Percentiles rank a stretch among this genome's conserved stretches.
phyloP scores from a whole-genome alignment of 2,888 invertebrate species.

The Liodrosophila aerea region DNA sequence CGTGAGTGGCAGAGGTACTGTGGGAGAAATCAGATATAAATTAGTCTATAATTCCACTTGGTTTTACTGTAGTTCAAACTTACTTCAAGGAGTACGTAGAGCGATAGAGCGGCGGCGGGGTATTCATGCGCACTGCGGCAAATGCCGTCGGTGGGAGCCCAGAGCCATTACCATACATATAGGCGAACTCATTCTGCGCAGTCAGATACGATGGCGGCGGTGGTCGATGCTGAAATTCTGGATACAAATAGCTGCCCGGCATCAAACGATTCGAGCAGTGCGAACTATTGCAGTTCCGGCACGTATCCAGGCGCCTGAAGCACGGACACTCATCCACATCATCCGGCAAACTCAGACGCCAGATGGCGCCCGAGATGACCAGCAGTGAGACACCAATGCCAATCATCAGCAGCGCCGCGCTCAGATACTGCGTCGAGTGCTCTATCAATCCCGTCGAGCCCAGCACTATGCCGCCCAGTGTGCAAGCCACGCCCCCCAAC shows the following conservation, averaged over 20 bases:
- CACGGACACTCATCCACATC: constrained; percentile 88
- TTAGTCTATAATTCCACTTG: not conserved
- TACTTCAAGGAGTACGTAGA: constrained; percentile 91
- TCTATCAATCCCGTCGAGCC: constrained; percentile 81
- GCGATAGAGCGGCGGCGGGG: constrained; percentile 96
- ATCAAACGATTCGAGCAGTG: constrained; percentile 90
- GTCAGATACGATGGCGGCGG: constrained; percentile 98
- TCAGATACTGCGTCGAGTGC: constrained; percentile 81
- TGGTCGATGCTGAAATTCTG: constrained; percentile 97
- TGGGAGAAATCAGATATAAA: not conserved
- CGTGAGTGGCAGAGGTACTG: constrained; percentile 46
- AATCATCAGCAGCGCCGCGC: constrained; percentile 81
- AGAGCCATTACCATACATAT: constrained; percentile 87
- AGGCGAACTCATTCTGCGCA: constrained; percentile 96
- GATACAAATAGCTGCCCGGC: constrained; percentile 92
- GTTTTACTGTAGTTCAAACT: constrained; percentile 18
- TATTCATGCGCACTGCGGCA: constrained; percentile 81
- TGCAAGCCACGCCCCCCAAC: constrained; percentile 81
- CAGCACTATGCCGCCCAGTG: constrained; percentile 81
- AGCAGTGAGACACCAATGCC: constrained; percentile 94
- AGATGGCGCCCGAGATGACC: constrained; percentile 96
- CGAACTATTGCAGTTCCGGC: constrained; percentile 84
- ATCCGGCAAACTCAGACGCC: constrained; percentile 93
- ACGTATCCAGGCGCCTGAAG: constrained; percentile 84
- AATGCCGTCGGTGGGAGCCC: constrained; percentile 79